A percentile compares a stretch with the other conserved stretches of the same genome.
Conservation (phyloP, 1,140 invertebrate species). For the Penaeus vannamei region DNA sequence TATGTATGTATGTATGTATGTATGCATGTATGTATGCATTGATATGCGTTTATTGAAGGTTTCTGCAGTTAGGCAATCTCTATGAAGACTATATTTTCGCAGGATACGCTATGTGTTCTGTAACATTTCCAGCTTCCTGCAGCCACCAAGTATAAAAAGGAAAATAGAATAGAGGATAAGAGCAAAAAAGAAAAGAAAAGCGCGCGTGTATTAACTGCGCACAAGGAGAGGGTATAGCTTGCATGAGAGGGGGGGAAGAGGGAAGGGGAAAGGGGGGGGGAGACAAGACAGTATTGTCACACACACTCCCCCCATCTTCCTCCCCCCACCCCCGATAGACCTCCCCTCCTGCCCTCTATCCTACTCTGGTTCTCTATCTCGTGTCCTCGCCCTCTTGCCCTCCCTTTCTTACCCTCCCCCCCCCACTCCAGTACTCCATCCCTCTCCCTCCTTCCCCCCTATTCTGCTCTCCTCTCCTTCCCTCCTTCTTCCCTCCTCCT, state of each 20-base stretch:
- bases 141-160: no score
- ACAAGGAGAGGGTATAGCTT: background rate
- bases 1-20: constrained; percentile 22
- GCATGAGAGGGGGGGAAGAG: background rate
- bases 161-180: background rate
- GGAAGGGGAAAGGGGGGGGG: background rate
- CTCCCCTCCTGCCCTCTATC: background rate
- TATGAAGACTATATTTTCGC: no score
- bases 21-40: background rate
- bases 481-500: background rate
- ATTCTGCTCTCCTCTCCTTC: no score
- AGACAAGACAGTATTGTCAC: background rate
- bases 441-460: background rate
- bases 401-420: background rate
- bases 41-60: no score
- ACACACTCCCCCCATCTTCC: background rate
- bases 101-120: no score
- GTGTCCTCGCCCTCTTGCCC: background rate
- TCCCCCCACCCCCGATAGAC: background rate
- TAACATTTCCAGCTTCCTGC: no score
- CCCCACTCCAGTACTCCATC: background rate
- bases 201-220: no score
- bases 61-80: background rate
- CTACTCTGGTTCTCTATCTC: background rate
- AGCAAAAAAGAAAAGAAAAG: background rate